A percentile compares a stretch with the other conserved stretches of the same genome.
Evolutionary conservation across 35 echinoderm and acorn worm species (phyloP).

Genomic region (Apostichopus californicus): DNA sequence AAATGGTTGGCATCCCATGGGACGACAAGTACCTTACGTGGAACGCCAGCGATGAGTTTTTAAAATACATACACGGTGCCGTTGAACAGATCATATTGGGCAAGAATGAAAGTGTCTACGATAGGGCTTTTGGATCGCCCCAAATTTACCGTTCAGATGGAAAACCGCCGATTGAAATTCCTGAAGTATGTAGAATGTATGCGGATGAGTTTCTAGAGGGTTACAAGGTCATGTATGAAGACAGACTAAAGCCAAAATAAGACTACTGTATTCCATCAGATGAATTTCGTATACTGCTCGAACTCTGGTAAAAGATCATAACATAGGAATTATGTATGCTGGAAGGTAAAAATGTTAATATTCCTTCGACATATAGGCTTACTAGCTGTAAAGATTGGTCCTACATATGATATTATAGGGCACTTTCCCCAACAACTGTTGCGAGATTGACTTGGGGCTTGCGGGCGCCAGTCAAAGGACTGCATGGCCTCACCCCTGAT

Average conservation of each 20-base stretch:
- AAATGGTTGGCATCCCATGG: conserved; percentile 19
- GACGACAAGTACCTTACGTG: conserved; percentile 20
- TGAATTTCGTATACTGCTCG: too few relatives aligned
- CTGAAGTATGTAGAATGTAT: neutral
- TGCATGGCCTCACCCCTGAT: too few relatives aligned
- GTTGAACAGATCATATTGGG: conserved; percentile 9
- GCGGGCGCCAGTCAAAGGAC: too few relatives aligned
- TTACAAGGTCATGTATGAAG: neutral
- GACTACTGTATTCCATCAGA: neutral
- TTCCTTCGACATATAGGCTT: too few relatives aligned
- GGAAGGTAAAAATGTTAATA: too few relatives aligned
- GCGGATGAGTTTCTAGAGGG: conserved; percentile 21
- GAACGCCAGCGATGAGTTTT: neutral
- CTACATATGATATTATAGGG: too few relatives aligned
- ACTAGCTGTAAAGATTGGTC: too few relatives aligned
- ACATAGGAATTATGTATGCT: too few relatives aligned
- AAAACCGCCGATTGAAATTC: neutral
- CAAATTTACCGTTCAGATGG: neutral
- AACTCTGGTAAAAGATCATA: too few relatives aligned
- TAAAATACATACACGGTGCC: conserved; percentile 1
- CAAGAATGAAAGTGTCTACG: neutral
- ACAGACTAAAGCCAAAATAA: conserved; percentile 9
- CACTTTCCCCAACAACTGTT: too few relatives aligned
- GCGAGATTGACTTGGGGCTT: too few relatives aligned
- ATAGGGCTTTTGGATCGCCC: neutral